Evolutionary conservation across 2,113 vertebrate genomes (phyloP).

Genomic region (Tragelaphus strepsiceros): DNA sequence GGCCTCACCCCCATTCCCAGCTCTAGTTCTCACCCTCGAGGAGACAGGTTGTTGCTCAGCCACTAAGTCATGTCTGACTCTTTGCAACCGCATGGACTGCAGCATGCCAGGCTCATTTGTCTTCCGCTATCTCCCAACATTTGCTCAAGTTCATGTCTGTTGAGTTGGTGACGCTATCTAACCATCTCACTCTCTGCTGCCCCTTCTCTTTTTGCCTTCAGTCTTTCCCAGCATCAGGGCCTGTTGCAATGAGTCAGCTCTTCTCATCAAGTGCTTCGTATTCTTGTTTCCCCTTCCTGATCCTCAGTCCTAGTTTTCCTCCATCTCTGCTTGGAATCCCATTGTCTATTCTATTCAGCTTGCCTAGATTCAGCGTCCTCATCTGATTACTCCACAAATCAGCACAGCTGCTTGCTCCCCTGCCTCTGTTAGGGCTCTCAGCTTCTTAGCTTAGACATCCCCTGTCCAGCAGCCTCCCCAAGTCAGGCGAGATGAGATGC

Average conservation of each 20-base stretch:
- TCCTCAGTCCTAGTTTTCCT: background rate
- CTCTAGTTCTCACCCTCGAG: background rate
- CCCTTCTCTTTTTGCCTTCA: background rate
- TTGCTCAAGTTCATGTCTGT: background rate
- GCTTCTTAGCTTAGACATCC: background rate
- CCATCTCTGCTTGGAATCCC: background rate
- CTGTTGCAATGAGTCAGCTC: background rate
- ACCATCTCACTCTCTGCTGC: background rate
- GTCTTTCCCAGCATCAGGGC: background rate
- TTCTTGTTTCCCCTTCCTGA: background rate
- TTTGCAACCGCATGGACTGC: background rate
- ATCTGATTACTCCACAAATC: background rate
- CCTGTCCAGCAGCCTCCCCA: background rate
- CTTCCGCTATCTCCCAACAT: background rate
- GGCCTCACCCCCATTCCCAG: background rate
- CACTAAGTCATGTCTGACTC: background rate
- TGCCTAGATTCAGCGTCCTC: background rate
- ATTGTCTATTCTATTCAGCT: background rate
- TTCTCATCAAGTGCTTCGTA: background rate
- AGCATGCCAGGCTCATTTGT: background rate
- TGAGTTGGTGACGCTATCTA: background rate
- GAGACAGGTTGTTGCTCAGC: background rate
- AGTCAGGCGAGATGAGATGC: background rate
- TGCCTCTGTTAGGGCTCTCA: background rate
- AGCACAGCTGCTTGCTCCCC: background rate